These are phyloP conservation scores for Ypsolopha sequella DNA, from an alignment of 2,888 invertebrate species.

Conservation along the genomic window DNA sequence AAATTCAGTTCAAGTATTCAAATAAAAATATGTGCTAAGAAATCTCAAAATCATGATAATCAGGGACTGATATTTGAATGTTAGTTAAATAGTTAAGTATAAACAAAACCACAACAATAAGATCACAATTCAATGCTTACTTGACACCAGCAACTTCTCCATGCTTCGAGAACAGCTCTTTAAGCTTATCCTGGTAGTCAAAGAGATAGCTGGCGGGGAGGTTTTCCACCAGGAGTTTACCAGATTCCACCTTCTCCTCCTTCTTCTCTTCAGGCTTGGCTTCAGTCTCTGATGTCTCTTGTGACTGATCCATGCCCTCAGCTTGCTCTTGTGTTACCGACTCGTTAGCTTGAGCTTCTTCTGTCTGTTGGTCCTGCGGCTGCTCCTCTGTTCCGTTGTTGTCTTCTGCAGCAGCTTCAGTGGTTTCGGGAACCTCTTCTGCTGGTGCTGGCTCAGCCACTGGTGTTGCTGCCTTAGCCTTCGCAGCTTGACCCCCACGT, in stretches of 20 bases:
- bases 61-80: constrained; percentile 66
- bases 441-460: constrained; percentile 19
- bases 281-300: constrained; percentile 29
- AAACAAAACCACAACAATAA: background rate
- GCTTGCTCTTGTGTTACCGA: constrained; percentile 19
- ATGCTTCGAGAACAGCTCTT: constrained; percentile 59
- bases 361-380: constrained; percentile 27
- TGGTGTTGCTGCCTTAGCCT: constrained; percentile 37
- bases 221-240: constrained; percentile 62
- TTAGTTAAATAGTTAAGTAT: constrained; percentile 32
- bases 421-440: constrained; percentile 1
- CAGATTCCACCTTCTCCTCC: constrained; percentile 54
- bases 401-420: constrained; percentile 25
- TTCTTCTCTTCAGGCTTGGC: constrained; percentile 39
- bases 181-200: constrained; percentile 63
- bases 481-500: constrained; percentile 51
- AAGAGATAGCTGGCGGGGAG: constrained; percentile 58
- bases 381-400: constrained; percentile 45
- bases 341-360: constrained; percentile 15
- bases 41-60: constrained; percentile 6
- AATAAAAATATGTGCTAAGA: constrained; percentile 16
- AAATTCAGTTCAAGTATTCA: constrained; percentile 10
- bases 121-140: constrained; percentile 29
- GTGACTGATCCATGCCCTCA: constrained; percentile 20
- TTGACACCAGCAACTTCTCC: constrained; percentile 54